Percentiles rank a stretch among this genome's conserved stretches.
phyloP scores from a whole-genome alignment of 2,113 vertebrate species.

The Chaetodon trifascialis region DNA sequence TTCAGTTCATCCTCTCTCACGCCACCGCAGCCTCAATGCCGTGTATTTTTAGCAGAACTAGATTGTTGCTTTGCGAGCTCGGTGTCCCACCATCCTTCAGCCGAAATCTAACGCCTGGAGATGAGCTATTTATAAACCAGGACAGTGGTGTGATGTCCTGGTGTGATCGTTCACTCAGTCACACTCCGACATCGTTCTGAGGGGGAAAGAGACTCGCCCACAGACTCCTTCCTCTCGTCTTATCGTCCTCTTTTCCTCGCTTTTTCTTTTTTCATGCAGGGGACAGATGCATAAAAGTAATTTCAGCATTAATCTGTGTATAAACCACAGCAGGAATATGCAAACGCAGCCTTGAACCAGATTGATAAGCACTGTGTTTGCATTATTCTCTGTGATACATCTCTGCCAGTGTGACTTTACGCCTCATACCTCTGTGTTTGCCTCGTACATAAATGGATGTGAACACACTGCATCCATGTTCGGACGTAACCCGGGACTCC shows the following conservation, averaged over 20 bases:
- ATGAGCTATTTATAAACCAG: conserved; percentile 64
- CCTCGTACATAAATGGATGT: not conserved
- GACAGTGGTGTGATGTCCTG: conserved; percentile 44
- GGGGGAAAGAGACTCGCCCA: not conserved
- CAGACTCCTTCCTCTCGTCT: not conserved
- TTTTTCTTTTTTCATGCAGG: conserved; percentile 16
- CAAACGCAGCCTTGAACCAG: not conserved
- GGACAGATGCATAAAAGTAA: conserved; percentile 12
- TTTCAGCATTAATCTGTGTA: conserved; percentile 8
- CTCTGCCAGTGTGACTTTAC: not conserved
- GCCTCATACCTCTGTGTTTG: not conserved
- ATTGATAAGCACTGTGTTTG: conserved; percentile 20
- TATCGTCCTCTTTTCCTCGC: conserved; percentile 11
- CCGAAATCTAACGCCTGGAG: conserved; percentile 53
- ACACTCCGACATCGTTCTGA: conserved; percentile 28
- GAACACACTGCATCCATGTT: not conserved
- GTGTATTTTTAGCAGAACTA: conserved; percentile 72
- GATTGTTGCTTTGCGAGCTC: conserved; percentile 56
- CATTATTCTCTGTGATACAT: conserved; percentile 9
- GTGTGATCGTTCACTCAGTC: conserved; percentile 50
- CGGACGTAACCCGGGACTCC: not conserved
- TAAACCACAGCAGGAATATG: not conserved
- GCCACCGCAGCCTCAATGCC: conserved; percentile 17
- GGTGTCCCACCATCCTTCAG: conserved; percentile 42
- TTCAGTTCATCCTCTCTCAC: conserved; percentile 43